These are phyloP conservation scores for Harpalus rubripes DNA, from an alignment of 2,888 invertebrate genomes.

Conservation along the genomic window DNA sequence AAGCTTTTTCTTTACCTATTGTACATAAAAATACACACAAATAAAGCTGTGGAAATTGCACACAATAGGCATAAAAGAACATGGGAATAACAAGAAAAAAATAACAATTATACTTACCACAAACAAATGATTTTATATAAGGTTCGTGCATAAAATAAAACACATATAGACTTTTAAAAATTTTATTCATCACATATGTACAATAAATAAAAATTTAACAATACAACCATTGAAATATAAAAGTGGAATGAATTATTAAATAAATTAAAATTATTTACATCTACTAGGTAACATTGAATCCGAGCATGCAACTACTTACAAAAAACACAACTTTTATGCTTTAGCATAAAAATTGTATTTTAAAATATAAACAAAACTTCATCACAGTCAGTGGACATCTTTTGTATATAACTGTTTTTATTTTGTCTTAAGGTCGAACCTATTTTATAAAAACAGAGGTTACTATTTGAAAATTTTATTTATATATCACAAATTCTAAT, in stretches of 20 bases:
- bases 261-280: constrained; percentile 44
- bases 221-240: constrained; percentile 5
- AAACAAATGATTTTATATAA: neutral
- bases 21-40: neutral
- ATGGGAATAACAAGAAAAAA: neutral
- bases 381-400: no score
- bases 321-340: neutral
- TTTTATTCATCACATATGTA: constrained; percentile 6
- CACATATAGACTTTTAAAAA: neutral
- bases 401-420: no score
- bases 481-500: no score
- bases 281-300: neutral
- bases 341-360: no score
- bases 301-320: constrained; percentile 3
- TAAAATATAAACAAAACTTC: no score
- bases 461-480: no score
- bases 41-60: neutral
- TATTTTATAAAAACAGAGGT: no score
- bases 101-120: neutral
- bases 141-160: neutral
- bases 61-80: no score
- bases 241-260: constrained; percentile 23
- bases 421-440: no score
- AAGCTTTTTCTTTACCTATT: no score
- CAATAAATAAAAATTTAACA: constrained; percentile 1